Conservation (phyloP, 1,140 invertebrate species). For the Yoshiicerus persimilis region DNA sequence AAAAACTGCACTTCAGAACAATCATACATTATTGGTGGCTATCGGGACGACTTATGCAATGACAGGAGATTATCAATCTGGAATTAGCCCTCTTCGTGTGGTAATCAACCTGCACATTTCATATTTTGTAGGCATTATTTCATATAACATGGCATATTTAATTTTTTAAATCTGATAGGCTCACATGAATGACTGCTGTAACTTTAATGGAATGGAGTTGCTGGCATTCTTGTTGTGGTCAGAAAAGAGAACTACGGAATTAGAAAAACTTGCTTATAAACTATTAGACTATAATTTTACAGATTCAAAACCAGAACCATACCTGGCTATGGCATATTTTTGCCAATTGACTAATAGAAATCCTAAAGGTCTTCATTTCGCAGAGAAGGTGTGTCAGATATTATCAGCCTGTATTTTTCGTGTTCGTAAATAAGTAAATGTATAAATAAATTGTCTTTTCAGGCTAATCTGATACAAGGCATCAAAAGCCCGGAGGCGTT, state of each 20-base stretch:
- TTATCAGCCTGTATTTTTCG: not conserved
- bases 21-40: conserved; percentile 61
- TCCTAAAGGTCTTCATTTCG: conserved; percentile 63
- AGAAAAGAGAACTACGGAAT: conserved; percentile 57
- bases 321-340: conserved; percentile 67
- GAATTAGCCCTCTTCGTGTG: conserved; percentile 37
- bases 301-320: conserved; percentile 59
- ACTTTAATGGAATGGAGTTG: conserved; percentile 60
- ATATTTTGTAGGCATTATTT: not conserved
- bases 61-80: conserved; percentile 41
- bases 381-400: conserved; percentile 57
- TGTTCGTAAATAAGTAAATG: not conserved
- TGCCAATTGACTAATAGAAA: conserved; percentile 60
- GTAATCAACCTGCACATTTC: not conserved
- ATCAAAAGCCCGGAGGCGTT: conserved; percentile 62
- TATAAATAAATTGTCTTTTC: not conserved
- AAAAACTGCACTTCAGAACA: conserved; percentile 63
- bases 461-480: not conserved
- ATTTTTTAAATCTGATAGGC: conserved; percentile 54
- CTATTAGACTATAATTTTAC: conserved; percentile 55
- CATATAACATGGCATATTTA: not conserved
- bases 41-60: conserved; percentile 36
- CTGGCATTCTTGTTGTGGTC: conserved; percentile 57
- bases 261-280: conserved; percentile 57
- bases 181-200: conserved; percentile 62